These are phyloP conservation scores for Camarhynchus parvulus DNA, from an alignment of 2,113 vertebrate genomes.

Conservation along the genomic window DNA sequence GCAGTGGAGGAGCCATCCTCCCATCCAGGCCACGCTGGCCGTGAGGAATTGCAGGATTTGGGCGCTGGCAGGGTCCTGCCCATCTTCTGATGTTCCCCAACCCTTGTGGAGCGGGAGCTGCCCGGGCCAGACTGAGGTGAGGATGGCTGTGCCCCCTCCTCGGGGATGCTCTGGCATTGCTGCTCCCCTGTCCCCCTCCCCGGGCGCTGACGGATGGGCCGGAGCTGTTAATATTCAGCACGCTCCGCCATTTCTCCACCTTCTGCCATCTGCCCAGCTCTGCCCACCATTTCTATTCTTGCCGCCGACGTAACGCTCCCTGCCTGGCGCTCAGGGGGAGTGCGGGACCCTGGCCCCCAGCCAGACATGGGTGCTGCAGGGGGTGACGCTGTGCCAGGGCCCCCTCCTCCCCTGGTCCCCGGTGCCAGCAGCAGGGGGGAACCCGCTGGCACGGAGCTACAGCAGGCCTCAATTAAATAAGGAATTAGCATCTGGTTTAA, in stretches of 20 bases:
- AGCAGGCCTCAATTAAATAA: not conserved
- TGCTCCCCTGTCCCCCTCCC: not conserved
- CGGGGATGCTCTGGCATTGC: not conserved
- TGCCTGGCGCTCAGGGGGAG: conserved; percentile 10
- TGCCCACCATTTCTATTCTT: conserved; percentile 71
- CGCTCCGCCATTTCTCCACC: conserved; percentile 61
- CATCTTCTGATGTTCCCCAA: not conserved
- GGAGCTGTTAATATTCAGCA: conserved; percentile 67
- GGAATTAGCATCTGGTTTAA: conserved; percentile 43
- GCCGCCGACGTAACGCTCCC: conserved; percentile 38
- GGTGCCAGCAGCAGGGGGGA: not conserved
- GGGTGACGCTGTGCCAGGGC: not conserved
- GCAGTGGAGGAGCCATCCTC: not conserved
- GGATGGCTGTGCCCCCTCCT: not conserved
- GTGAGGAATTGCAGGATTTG: accelerated
- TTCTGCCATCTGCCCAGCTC: conserved; percentile 72
- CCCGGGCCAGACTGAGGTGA: not conserved
- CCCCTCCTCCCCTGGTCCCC: not conserved
- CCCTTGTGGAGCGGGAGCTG: not conserved
- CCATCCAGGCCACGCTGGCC: not conserved
- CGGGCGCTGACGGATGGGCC: not conserved
- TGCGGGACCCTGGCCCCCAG: conserved; percentile 23
- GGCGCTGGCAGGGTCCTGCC: not conserved
- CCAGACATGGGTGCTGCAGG: not conserved
- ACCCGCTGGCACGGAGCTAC: not conserved